Base-by-base conservation (phyloP, 1,140 invertebrate species). In the Proales similis region DNA sequence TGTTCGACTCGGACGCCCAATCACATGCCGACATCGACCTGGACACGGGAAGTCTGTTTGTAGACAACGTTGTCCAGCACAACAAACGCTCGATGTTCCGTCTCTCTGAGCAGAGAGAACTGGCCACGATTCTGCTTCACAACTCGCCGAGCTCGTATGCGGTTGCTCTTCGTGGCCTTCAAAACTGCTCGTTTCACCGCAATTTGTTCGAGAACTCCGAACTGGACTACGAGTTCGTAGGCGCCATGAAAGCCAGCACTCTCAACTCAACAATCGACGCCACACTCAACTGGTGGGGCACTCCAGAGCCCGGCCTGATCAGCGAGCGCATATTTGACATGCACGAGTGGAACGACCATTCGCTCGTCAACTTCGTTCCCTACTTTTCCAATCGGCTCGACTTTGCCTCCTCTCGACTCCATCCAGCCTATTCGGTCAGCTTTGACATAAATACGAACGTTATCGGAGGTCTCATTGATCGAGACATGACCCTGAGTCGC, bases 261-360 rank as follows among this genome's bases (percentile, higher is more conserved):
- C 80, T 95, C 0, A 84, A 90, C 64, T 92, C 89, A 67, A 80
- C 80, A 39, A 76, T 99, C 6, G 85, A 97, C 71, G 89, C 90
- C 0, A 81, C 79, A 12, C 85, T 93, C 71, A 99, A 98, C 73
- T 99, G 88, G 87, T 99, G 94, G 93, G 93, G 92, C 12, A 66
- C 68, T 2, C 64, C 63, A 2, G 80, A 86, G 51, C 80, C 85
- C 36, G 71, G 71, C 4, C 74, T 79, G 29, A 96, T 99, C 26
- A 79, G 82, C 65, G 79, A 83, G 45, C 81, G 84, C 70, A 94
- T 99, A 67, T 98, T 99, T 74, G 95, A 98, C 78, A 96, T 98
- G 78, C 91, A 99, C 74, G 93, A 97, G 71, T 97, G 94, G 94
- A 99, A 98, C 71, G 90, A 90, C 75, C 92, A 91, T 73, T 90